phyloP scores from a whole-genome alignment of 2,113 vertebrate species.

The Daboia siamensis region DNA sequence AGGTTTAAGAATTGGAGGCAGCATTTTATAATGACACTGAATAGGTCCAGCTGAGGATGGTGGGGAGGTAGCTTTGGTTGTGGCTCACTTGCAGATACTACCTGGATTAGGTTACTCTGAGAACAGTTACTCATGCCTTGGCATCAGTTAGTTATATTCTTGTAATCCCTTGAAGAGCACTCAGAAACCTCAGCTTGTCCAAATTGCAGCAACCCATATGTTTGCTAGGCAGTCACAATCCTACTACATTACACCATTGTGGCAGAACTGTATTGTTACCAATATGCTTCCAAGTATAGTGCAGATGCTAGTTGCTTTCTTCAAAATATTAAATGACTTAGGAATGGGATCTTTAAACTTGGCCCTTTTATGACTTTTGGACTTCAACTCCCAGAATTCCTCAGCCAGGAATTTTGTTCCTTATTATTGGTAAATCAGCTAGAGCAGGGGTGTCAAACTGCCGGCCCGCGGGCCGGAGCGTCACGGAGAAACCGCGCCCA shows the following conservation, averaged over 20 bases:
- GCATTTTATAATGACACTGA: neutral
- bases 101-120: neutral
- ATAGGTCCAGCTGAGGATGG: neutral
- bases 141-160: neutral
- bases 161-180: neutral
- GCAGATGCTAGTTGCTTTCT: neutral
- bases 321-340: neutral
- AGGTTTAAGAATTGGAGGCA: neutral
- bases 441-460: no score
- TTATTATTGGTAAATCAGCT: neutral
- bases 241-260: neutral
- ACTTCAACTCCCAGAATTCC: no score
- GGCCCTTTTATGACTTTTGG: no score
- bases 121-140: neutral
- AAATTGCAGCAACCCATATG: neutral
- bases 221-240: no score
- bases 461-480: no score
- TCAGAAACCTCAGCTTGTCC: neutral
- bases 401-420: neutral
- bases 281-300: neutral
- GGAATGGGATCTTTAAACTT: no score
- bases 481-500: no score
- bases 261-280: neutral
- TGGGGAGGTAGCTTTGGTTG: neutral
- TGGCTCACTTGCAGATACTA: neutral